Evolutionary conservation across 2,888 invertebrate genomes (phyloP).

Genomic region (Microplitis deprimator): DNA sequence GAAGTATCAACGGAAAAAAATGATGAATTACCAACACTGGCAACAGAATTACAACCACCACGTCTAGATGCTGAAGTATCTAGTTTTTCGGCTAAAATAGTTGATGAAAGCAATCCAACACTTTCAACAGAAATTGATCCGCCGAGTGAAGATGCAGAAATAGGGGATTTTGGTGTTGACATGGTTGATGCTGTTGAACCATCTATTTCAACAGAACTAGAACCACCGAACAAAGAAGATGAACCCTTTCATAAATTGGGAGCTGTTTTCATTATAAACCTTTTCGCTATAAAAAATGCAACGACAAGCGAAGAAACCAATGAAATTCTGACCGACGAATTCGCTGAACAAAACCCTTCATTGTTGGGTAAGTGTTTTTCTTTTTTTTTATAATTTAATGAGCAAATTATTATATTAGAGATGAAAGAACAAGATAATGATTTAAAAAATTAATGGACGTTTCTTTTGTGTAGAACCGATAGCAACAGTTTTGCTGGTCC

Average conservation of each 20-base stretch:
- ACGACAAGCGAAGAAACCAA: conserved; percentile 54
- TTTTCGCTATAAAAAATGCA: conserved; percentile 62
- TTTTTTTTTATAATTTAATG: neutral
- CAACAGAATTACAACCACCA: conserved; percentile 45
- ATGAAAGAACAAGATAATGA: neutral
- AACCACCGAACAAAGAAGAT: conserved; percentile 49
- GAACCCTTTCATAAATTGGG: conserved; percentile 41
- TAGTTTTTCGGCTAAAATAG: conserved; percentile 37
- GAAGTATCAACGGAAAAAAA: neutral
- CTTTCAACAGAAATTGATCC: conserved; percentile 59
- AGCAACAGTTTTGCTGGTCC: conserved; percentile 60
- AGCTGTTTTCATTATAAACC: conserved; percentile 62
- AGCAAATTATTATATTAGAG: neutral
- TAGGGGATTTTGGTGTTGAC: conserved; percentile 45
- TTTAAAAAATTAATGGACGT: too few relatives aligned
- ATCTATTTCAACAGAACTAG: conserved; percentile 18
- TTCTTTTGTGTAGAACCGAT: conserved; percentile 56
- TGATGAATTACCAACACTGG: conserved; percentile 27
- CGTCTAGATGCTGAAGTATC: conserved; percentile 39
- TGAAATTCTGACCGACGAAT: conserved; percentile 59
- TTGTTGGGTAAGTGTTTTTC: conserved; percentile 54
- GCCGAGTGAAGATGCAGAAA: conserved; percentile 48
- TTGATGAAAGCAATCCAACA: conserved; percentile 45
- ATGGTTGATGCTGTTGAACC: conserved; percentile 34
- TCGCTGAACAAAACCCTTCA: conserved; percentile 56